These are phyloP conservation scores for Holothuria glaberrima DNA, from an alignment of 35 echinoderm and acorn worm species.

Conservation along the genomic window DNA sequence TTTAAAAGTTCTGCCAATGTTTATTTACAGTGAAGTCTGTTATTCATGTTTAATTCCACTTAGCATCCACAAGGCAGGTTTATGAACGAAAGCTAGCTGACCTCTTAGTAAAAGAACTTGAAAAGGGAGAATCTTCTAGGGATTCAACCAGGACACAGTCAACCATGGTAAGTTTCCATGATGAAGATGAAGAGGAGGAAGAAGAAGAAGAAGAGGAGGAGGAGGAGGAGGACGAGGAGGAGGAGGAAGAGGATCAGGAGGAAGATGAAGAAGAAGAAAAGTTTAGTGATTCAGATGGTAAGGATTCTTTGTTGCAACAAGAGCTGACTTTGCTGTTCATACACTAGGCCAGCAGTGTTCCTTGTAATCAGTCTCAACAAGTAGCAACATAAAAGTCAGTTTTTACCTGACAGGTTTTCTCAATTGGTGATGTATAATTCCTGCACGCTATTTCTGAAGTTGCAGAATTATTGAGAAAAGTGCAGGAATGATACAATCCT, in stretches of 20 bases:
- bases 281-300: conserved; percentile 32
- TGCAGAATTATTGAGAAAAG: too few relatives aligned
- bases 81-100: conserved; percentile 42
- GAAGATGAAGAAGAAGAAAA: conserved; percentile 3
- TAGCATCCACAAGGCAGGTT: conserved; percentile 24
- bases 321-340: too few relatives aligned
- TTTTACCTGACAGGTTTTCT: too few relatives aligned
- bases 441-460: too few relatives aligned
- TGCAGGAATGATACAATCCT: too few relatives aligned
- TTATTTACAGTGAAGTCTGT: too few relatives aligned
- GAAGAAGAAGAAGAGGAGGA: conserved; percentile 13
- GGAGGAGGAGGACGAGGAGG: conserved; percentile 5
- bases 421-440: too few relatives aligned
- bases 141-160: background rate
- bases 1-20: too few relatives aligned
- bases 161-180: conserved; percentile 1
- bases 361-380: too few relatives aligned
- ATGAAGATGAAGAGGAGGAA: conserved; percentile 29
- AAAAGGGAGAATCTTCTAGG: background rate
- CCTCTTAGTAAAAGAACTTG: conserved; percentile 14
- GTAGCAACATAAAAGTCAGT: too few relatives aligned
- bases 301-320: background rate
- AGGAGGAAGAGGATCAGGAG: conserved; percentile 31
- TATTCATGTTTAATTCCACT: background rate
- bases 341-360: too few relatives aligned